Evolutionary conservation across 2,797 vertebrate species (phyloP).

Genomic region (Phyllotis vaccarum): DNA sequence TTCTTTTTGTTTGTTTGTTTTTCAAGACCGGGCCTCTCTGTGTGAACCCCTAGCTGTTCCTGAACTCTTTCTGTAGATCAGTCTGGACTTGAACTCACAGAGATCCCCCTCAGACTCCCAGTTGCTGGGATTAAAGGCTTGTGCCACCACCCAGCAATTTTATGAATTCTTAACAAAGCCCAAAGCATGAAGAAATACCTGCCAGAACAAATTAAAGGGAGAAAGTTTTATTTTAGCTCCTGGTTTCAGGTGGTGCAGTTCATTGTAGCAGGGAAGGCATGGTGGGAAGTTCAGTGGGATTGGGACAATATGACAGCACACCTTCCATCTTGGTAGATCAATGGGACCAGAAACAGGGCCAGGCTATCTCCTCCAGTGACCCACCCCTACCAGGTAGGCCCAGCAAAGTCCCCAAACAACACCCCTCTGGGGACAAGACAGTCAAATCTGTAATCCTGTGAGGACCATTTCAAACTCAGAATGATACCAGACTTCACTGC

Average conservation of each 20-base stretch:
- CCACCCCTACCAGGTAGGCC: no score
- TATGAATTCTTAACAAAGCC: slow-evolving; percentile 12
- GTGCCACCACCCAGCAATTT: not conserved
- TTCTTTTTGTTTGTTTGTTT: not conserved
- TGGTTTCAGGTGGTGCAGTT: no score
- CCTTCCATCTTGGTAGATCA: not conserved
- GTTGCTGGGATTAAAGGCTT: not conserved
- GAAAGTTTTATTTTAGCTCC: not conserved
- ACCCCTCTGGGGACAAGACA: not conserved
- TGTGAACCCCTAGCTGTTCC: not conserved
- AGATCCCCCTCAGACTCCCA: not conserved
- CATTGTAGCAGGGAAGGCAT: not conserved
- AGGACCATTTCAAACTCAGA: not conserved
- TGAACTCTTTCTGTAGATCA: not conserved
- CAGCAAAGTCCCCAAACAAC: not conserved
- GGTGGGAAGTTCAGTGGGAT: not conserved
- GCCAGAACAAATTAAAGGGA: not conserved
- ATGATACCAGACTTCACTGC: slow-evolving; percentile 15
- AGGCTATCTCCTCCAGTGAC: no score
- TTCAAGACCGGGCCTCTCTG: not conserved
- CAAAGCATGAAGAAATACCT: not conserved
- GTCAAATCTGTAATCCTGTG: not conserved
- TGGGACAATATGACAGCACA: not conserved
- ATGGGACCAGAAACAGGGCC: not conserved
- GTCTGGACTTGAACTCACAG: not conserved